Percentiles rank a stretch among this genome's conserved stretches.
Evolutionary conservation across 2,113 vertebrate species (phyloP).

Genomic region (Pristiophorus japonicus): DNA sequence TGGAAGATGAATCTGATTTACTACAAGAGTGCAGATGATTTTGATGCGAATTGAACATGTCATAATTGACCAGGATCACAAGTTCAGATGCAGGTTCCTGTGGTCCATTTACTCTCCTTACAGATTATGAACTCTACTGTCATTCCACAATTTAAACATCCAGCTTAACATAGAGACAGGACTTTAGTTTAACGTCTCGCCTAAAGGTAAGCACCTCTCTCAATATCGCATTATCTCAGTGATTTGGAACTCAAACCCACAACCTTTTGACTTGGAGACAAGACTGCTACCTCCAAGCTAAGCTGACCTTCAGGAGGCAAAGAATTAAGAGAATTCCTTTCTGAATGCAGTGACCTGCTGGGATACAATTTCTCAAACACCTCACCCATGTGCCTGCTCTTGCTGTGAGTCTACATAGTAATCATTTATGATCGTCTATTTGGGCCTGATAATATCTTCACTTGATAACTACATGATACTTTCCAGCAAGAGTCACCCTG

Average conservation of each 20-base stretch:
- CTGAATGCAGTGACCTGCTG: no score
- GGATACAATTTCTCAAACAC: not conserved
- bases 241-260: not conserved
- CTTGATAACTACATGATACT: no score
- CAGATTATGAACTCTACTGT: not conserved
- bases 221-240: not conserved
- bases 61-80: no score
- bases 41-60: no score
- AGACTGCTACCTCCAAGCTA: not conserved
- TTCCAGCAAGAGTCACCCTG: not conserved
- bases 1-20: no score
- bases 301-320: not conserved
- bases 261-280: not conserved
- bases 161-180: not conserved
- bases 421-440: not conserved
- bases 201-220: no score
- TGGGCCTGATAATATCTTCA: no score
- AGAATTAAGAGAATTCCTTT: not conserved
- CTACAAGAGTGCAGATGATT: no score
- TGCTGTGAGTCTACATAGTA: not conserved
- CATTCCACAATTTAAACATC: not conserved
- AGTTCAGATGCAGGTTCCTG: no score
- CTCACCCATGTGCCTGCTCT: not conserved
- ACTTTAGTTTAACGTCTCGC: not conserved
- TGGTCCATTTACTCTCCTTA: not conserved